Conservation (phyloP, 2,797 vertebrate species). For the Pyrocephalus nanus region DNA sequence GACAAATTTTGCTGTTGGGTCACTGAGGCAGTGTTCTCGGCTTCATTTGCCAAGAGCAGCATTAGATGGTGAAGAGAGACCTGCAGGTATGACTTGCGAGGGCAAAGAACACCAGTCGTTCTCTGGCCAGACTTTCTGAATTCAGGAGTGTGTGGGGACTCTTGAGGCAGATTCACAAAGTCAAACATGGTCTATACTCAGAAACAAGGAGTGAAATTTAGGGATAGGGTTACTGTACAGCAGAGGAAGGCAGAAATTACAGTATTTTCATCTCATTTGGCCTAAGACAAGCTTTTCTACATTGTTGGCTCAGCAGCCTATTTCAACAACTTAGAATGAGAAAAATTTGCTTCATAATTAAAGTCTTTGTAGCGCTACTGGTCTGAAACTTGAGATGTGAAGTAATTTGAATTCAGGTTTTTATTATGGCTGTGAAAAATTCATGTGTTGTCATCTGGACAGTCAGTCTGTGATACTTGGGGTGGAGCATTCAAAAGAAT, state of each 20-base stretch:
- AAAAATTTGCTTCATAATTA: background rate
- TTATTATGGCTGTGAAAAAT: background rate
- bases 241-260: background rate
- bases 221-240: background rate
- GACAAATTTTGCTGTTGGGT: background rate
- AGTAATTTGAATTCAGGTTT: background rate
- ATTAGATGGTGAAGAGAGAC: background rate
- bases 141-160: fast-evolving
- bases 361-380: background rate
- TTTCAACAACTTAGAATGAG: background rate
- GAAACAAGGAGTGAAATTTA: background rate
- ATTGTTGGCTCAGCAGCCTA: background rate
- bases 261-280: background rate
- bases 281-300: background rate
- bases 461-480: background rate
- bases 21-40: background rate
- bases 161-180: background rate
- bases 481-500: background rate
- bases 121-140: background rate
- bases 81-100: background rate
- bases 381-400: background rate
- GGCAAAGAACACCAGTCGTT: fast-evolving
- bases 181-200: background rate
- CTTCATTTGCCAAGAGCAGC: background rate
- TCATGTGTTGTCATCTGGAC: background rate